Conservation (phyloP, 2,797 vertebrate genomes). For the Darevskia nairensis region DNA sequence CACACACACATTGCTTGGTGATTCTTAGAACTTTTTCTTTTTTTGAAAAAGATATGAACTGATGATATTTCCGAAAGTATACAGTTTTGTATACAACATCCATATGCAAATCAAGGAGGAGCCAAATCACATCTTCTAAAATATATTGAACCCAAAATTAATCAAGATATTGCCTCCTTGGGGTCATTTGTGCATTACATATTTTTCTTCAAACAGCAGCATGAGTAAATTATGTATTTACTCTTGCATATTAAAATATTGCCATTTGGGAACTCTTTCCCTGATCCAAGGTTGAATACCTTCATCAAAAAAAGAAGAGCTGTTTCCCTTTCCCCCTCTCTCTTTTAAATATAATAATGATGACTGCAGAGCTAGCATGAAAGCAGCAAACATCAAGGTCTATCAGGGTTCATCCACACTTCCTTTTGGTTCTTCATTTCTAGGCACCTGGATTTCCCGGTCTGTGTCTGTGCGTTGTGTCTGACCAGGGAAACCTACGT, state of each 20-base stretch:
- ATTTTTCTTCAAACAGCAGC: constrained; percentile 38
- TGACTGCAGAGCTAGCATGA: constrained; percentile 30
- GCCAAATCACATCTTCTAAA: neutral
- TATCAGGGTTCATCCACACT: neutral
- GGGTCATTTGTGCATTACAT: constrained; percentile 1
- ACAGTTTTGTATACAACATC: neutral
- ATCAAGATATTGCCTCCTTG: constrained; percentile 1
- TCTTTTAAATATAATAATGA: neutral
- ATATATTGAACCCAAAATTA: constrained; percentile 18
- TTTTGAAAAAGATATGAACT: neutral
- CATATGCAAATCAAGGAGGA: constrained; percentile 1
- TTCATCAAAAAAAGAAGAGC: constrained; percentile 14
- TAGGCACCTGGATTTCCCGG: too few species aligned
- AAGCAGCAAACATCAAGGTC: constrained; percentile 5
- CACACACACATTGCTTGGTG: neutral
- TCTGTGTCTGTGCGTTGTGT: too few species aligned
- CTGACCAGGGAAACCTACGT: too few species aligned
- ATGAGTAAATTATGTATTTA: constrained; percentile 39
- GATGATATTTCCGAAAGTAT: neutral
- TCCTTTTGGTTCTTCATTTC: neutral
- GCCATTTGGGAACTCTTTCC: constrained; percentile 13
- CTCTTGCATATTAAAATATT: constrained; percentile 7
- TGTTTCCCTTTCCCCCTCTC: neutral
- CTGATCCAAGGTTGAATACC: neutral
- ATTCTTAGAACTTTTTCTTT: neutral